phyloP scores from a whole-genome alignment of 2,797 vertebrate species.

The Heliangelus exortis region DNA sequence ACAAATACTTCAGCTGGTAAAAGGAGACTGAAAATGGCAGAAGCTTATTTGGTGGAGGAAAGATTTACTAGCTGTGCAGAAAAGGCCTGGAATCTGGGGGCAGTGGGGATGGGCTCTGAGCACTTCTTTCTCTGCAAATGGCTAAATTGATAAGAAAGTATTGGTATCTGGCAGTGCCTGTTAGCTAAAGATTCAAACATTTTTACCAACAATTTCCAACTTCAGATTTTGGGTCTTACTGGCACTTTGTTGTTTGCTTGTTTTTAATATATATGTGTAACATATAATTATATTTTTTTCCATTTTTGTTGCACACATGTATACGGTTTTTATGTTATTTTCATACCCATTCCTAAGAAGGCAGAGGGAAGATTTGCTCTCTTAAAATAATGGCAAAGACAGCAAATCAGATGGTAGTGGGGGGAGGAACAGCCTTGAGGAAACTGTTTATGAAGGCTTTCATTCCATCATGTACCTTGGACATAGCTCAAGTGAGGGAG shows the following conservation, averaged over 20 bases:
- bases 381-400: conserved; percentile 51
- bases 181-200: neutral
- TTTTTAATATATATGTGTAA: neutral
- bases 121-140: neutral
- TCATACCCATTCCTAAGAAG: conserved; percentile 1
- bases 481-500: conserved; percentile 67
- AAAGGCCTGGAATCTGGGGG: conserved; percentile 33
- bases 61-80: conserved; percentile 6
- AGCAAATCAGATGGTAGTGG: conserved; percentile 58
- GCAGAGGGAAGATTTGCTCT: conserved; percentile 24
- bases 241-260: neutral
- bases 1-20: neutral
- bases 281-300: too few species aligned
- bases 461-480: conserved; percentile 70
- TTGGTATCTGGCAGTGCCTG: neutral
- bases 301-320: too few species aligned
- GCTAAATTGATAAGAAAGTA: conserved; percentile 8
- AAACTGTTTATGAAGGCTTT: conserved; percentile 64
- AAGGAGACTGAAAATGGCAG: neutral
- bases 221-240: neutral
- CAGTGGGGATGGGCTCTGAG: neutral
- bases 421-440: conserved; percentile 54
- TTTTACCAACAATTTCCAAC: neutral
- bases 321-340: neutral
- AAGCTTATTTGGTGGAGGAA: neutral